Evolutionary conservation across 2,888 invertebrate genomes (phyloP), one percentile per base, ranked within the genome.

Genomic region (Drosophila barbarae): DNA sequence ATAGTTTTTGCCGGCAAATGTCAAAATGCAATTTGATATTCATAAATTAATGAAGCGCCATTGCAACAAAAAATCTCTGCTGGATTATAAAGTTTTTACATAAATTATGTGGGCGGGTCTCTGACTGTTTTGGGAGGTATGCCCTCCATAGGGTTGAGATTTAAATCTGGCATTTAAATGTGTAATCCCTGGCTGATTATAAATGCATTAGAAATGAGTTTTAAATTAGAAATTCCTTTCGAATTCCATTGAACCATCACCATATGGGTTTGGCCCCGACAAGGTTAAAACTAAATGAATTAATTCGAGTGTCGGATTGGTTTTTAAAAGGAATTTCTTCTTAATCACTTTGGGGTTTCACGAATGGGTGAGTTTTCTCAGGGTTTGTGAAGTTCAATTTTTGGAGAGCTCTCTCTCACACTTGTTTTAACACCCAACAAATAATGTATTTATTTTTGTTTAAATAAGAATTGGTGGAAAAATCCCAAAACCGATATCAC

Each of bases 21-120:
- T 84, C 80, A 77, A 66, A 66, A 71, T 69, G 73, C 69, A 77
- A 83, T 83, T 80, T 84, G 58, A 61, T 83, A 84, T 83, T 83
- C 80, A 80, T 84, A 84, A 84, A 80, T 84, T 84, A 84, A 85
- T 84, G 61, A 80, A 71, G 61, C 74, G 66, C 71, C 56, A 50
- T 64, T 59, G 52, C 65, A 70, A 61, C 52, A 69, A 70, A 63
- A 74, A 74, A 74, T 50, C 53, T 68, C 46, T 55, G 46, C 55
- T 53, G 79, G 76, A 60, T 44, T 60, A 46, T 23, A 73, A 81
- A 81, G 57, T 84, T 84, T 78, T 51, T 67, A 60, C 84, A 79
- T 84, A 81, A 79, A 84, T 79, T 75, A 79, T 57, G 49, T 57
- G 50, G 35, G 21, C 44, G 44, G 34, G 42, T 10, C 42, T 12